Evolutionary conservation across 1,140 invertebrate species (phyloP), one percentile per base, ranked within the genome.

Genomic region (Galendromus occidentalis): DNA sequence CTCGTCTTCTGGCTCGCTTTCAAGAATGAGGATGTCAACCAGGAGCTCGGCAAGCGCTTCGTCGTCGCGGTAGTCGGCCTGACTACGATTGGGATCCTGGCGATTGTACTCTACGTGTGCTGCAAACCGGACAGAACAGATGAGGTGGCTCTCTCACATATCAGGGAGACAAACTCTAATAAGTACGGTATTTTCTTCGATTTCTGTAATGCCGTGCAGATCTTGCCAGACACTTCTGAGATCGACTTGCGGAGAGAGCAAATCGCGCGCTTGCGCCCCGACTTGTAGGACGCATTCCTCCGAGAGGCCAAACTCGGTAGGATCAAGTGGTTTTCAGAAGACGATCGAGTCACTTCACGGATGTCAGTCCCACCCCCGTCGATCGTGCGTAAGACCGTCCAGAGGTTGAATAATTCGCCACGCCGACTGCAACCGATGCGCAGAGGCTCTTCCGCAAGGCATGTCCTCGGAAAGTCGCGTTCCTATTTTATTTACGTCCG

Each of bases 111-210:
- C 17, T 72, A 72, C 44, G 68, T 70, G 4, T 68, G 65, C 22
- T 70, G 69, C 47, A 72, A 72, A 39, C 72, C 72, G 0, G 70
- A 71, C n/a, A 68, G 66, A 22, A 70, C 71, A 1, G 72, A 72
- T 42, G 47, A 68, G 20, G 69, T 72, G 1, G 71, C 70, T 7
- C 67, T 71, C 2, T 65, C 69, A 29, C 69, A 72, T 18, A 72
- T 72, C 63, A 66, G 67, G 63, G 66, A 67, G 44, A 33, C 42
- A 9, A 70, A 71, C 42, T 69, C 70, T 0, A 66, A 69, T 7
- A 66, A 64, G 6, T 72, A 68, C 44, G 72, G 72, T 0, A 72
- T 72, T 63, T 72, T 70, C 65, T 72, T 69, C 55, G 72, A 72
- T 18, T 72, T 72, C 44, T 72, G 72, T 66, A 69, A 72, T 29